Base-by-base conservation (phyloP, 2,888 invertebrate genomes). In the Erynnis tages region DNA sequence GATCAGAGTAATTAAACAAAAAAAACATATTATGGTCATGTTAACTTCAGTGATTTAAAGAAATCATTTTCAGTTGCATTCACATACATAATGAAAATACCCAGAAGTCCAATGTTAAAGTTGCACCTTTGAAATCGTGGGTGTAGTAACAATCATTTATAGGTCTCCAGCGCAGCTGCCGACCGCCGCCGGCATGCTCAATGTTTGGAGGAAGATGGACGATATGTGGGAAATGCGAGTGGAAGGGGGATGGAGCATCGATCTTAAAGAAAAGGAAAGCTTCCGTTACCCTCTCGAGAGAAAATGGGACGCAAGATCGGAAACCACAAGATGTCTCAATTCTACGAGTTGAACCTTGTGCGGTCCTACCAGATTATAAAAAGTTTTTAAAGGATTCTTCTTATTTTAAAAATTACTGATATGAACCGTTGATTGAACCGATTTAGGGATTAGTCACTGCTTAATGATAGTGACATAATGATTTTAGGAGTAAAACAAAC, bases 291-390 rank as follows among this genome's bases (percentile, higher is more conserved):
- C 63, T 60, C 55, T 56, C 63, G 62, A 62, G 87, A 65, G 62
- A 64, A 76, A 89, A 77, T 79, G 79, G 72, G 89, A 89, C 70
- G 73, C 62, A 67, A 67, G 77, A 87, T 88, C 86, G 86, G 86
- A 89, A 89, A 89, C 89, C 87, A 88, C 89, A 88, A 87, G 88
- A 89, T 88, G 87, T 89, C 89, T 89, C 85, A 89, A 89, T 89
- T 88, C 89, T 84, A 83, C 79, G 82, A 84, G 81, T 76, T 79
- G 69, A 85, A 79, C 75, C 75, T 80, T 87, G 88, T 87, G 89
- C 83, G 89, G 88, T 86, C 89, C 76, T 73, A 73, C 75, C 77
- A 78, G 62, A 63, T n/a, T 60, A 60, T 54, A 60, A 79, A 79
- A 81, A 80, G 73, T 80, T 79, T 81, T 79, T 82, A 79, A 79